These are phyloP conservation scores for Cossypha polioptera DNA, from an alignment of 2,797 vertebrate genomes.

Conservation along the genomic window DNA sequence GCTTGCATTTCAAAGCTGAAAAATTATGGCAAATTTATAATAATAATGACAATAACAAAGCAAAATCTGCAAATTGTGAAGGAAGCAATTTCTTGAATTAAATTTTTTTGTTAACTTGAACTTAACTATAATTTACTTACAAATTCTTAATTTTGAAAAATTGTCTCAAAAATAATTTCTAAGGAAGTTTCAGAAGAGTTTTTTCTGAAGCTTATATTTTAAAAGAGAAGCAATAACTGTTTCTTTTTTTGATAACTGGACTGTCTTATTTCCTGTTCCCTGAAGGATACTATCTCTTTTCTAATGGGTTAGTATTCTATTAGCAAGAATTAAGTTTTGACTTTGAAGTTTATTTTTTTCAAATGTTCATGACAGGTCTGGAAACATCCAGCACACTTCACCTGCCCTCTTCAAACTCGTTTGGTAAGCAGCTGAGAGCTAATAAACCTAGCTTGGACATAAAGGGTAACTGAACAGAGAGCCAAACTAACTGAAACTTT, in stretches of 20 bases:
- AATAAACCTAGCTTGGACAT: background rate
- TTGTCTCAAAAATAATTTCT: background rate
- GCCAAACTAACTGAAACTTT: background rate
- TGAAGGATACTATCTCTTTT: background rate
- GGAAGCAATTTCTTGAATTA: background rate
- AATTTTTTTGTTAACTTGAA: background rate
- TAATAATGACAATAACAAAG: background rate
- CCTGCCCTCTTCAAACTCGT: background rate
- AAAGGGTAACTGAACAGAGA: background rate
- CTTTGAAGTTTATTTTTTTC: background rate
- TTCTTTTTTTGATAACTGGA: background rate
- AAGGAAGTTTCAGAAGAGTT: background rate
- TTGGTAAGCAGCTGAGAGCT: background rate
- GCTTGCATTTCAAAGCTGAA: background rate
- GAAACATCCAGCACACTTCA: background rate
- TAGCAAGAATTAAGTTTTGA: background rate
- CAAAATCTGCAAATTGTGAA: background rate
- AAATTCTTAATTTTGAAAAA: background rate
- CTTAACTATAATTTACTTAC: background rate
- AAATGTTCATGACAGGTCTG: background rate
- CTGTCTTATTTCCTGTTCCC: background rate
- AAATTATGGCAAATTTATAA: background rate
- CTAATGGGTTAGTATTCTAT: background rate
- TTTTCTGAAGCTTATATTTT: background rate
- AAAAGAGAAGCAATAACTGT: background rate